Percentiles rank a stretch among this genome's conserved stretches.
Evolutionary conservation across 2,113 vertebrate genomes (phyloP).

Genomic region (Nyctibius bracteatus): DNA sequence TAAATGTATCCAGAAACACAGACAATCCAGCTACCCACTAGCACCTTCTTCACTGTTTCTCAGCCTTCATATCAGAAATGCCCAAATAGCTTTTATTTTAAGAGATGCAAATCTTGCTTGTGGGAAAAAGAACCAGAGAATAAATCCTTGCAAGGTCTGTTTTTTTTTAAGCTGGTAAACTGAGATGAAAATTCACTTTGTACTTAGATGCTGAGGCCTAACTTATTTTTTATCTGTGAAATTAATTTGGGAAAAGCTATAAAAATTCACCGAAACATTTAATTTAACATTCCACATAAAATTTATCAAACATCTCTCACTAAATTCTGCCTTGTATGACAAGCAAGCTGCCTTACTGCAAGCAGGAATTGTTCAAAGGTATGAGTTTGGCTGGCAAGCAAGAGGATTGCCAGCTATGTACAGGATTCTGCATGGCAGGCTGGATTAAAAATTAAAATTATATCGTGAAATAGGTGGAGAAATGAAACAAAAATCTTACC

Average conservation of each 20-base stretch:
- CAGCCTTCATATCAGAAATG: background rate
- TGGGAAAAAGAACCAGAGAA: background rate
- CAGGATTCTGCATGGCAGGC: background rate
- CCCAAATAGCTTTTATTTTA: background rate
- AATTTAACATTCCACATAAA: background rate
- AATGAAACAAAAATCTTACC: slow-evolving; percentile 70
- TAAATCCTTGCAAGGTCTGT: background rate
- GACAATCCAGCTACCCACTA: background rate
- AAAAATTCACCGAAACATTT: background rate
- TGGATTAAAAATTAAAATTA: background rate
- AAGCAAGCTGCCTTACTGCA: background rate
- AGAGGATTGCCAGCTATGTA: background rate
- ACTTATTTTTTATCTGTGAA: background rate
- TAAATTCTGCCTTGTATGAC: background rate
- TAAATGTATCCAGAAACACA: background rate
- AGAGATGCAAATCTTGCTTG: background rate
- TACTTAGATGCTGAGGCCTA: background rate
- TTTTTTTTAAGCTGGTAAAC: background rate
- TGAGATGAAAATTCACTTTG: background rate
- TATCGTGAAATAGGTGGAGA: background rate
- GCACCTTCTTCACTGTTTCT: background rate
- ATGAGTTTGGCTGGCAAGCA: background rate
- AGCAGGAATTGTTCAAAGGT: background rate
- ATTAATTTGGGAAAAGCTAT: background rate
- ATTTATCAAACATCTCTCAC: background rate